Percentiles rank a stretch among this genome's conserved stretches.
These are phyloP conservation scores for Spisula subtruncata DNA, from an alignment of 2,888 invertebrate genomes.

Conservation along the genomic window DNA sequence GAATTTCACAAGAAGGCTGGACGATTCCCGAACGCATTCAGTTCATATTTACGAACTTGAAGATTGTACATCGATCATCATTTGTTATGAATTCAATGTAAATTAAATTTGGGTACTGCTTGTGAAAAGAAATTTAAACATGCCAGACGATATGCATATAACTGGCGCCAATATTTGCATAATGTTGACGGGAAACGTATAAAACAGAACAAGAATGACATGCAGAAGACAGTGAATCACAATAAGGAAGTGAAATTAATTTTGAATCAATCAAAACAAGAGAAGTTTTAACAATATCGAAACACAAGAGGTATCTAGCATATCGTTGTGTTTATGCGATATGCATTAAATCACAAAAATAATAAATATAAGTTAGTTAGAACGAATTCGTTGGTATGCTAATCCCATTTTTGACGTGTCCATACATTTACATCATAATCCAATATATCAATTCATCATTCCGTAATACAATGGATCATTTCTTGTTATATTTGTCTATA, in stretches of 20 bases:
- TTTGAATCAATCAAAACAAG: not conserved
- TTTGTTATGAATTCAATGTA: constrained; percentile 22
- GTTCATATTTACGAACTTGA: too few species aligned
- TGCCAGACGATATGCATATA: constrained; percentile 23
- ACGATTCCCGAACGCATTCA: too few species aligned
- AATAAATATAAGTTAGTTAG: not conserved
- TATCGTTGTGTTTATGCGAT: not conserved
- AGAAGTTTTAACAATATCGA: not conserved
- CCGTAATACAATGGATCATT: too few species aligned
- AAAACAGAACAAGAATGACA: constrained; percentile 20
- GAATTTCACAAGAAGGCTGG: too few species aligned
- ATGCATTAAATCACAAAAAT: not conserved
- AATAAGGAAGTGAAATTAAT: not conserved
- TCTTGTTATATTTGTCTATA: too few species aligned
- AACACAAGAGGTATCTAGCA: not conserved
- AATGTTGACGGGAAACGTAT: constrained; percentile 5
- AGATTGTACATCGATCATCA: not conserved
- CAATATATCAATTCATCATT: too few species aligned
- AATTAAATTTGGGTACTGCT: not conserved
- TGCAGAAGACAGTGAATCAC: not conserved
- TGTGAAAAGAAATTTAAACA: not conserved
- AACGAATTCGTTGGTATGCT: too few species aligned
- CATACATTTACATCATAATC: too few species aligned
- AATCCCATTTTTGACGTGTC: too few species aligned
- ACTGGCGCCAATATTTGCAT: constrained; percentile 12